Conservation (phyloP, 2,888 invertebrate species). For the Patella depressa region DNA sequence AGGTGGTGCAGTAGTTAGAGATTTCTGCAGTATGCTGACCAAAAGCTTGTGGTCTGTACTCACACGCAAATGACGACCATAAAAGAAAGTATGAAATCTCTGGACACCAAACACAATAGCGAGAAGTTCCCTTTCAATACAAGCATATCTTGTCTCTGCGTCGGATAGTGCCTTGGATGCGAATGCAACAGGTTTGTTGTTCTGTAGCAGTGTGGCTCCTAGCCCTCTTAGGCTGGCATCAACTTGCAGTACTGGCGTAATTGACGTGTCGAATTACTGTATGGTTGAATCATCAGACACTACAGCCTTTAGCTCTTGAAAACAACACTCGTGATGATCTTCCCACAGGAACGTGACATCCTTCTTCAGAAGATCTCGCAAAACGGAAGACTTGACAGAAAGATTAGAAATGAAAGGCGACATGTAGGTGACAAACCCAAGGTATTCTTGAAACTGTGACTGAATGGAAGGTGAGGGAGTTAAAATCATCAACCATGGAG, state of each 20-base stretch:
- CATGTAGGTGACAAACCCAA: too few species aligned
- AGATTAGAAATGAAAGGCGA: slow-evolving; percentile 22
- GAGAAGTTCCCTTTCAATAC: too few species aligned
- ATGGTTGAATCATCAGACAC: slow-evolving; percentile 12
- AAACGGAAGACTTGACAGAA: slow-evolving; percentile 17
- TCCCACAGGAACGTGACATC: slow-evolving; percentile 23
- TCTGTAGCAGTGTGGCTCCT: slow-evolving; percentile 32
- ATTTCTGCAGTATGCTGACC: slow-evolving; percentile 31
- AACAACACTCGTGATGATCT: slow-evolving; percentile 18
- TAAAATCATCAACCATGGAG: neutral
- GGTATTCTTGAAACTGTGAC: neutral
- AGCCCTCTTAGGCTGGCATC: slow-evolving; percentile 30
- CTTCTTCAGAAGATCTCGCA: slow-evolving; percentile 29
- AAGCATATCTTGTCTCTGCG: too few species aligned
- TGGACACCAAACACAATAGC: too few species aligned
- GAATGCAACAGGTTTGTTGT: too few species aligned
- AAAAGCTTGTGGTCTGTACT: slow-evolving; percentile 36
- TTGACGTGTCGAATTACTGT: slow-evolving; percentile 25
- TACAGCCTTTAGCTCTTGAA: slow-evolving; percentile 20
- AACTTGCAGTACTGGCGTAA: slow-evolving; percentile 17
- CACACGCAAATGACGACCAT: too few species aligned
- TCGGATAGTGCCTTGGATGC: too few species aligned
- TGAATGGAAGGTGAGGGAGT: neutral
- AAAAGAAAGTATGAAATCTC: too few species aligned
- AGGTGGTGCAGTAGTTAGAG: slow-evolving; percentile 26